Conservation (phyloP, 2,797 vertebrate genomes). For the Acipenser oxyrinchus region DNA sequence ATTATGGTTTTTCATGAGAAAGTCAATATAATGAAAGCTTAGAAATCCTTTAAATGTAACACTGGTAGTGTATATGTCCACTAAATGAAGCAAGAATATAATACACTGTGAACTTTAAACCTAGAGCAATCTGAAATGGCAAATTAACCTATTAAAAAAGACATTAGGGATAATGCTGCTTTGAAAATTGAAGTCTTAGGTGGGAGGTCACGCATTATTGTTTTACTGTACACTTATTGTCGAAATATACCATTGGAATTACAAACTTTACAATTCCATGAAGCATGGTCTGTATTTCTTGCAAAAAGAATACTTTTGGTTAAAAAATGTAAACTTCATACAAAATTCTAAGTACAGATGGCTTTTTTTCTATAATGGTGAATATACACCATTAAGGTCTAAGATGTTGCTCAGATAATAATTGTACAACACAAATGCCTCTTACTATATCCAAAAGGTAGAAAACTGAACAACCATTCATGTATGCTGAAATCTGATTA, state of each 20-base stretch:
- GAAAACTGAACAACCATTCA: too few species aligned
- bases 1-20: conserved; percentile 11
- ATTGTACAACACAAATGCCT: too few species aligned
- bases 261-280: background rate
- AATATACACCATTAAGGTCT: too few species aligned
- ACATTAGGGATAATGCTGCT: background rate
- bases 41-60: conserved; percentile 34
- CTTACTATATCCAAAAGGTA: too few species aligned
- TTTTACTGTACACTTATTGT: background rate
- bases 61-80: conserved; percentile 40
- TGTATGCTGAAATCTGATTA: too few species aligned
- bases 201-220: background rate
- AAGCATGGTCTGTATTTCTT: background rate
- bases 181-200: background rate
- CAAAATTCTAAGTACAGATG: too few species aligned
- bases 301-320: background rate
- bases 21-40: conserved; percentile 23
- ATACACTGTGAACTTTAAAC: conserved; percentile 17
- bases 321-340: background rate
- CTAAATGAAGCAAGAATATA: conserved; percentile 29
- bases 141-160: background rate
- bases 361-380: too few species aligned
- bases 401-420: too few species aligned
- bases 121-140: background rate
- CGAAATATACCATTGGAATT: background rate